These are phyloP conservation scores for Sebastes alutus DNA, from an alignment of 2,797 vertebrate genomes.

Conservation along the genomic window DNA sequence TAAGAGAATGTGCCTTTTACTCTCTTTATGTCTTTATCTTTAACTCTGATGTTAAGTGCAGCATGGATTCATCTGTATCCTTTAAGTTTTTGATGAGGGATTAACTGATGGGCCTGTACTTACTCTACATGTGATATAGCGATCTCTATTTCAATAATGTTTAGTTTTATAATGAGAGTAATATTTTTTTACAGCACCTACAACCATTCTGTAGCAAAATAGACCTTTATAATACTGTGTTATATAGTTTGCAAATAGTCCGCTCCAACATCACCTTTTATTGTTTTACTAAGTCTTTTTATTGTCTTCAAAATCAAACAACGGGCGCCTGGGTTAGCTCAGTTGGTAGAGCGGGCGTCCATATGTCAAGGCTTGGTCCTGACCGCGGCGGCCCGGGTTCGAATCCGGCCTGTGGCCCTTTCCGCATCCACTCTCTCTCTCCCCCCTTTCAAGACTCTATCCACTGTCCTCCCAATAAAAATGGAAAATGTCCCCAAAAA, in stretches of 20 bases:
- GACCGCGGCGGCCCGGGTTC: no score
- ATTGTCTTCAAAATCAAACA: not conserved
- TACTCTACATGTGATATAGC: not conserved
- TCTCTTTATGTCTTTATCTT: not conserved
- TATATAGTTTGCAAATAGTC: not conserved
- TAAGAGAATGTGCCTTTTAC: not conserved
- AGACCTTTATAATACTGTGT: not conserved
- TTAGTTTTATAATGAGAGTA: not conserved
- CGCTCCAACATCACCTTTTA: not conserved
- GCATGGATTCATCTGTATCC: not conserved
- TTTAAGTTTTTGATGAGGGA: not conserved
- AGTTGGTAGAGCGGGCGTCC: no score
- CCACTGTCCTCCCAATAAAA: no score
- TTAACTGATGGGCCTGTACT: not conserved
- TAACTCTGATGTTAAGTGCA: not conserved
- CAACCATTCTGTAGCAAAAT: not conserved
- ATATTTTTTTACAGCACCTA: not conserved
- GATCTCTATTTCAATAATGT: not conserved
- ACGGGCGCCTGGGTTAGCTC: no score
- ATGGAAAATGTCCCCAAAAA: no score
- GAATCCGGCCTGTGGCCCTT: no score
- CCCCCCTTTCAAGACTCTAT: no score
- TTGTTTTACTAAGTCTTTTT: no score
- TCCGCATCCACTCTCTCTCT: no score
- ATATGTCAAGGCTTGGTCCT: no score